Conservation (phyloP, 2,888 invertebrate genomes). For the Biston betularia region DNA sequence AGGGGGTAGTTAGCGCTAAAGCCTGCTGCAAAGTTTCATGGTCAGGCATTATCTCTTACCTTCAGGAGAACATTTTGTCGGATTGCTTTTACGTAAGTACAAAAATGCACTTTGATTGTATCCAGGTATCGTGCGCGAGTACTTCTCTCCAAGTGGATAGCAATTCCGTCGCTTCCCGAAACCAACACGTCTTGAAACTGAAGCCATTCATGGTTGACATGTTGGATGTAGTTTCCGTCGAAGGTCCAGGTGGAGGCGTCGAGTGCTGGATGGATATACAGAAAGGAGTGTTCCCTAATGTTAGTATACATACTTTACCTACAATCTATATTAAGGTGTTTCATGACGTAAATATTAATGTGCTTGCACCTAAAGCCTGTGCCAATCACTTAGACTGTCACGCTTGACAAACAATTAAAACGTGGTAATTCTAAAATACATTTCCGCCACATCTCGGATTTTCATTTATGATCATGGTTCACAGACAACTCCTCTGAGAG, state of each 20-base stretch:
- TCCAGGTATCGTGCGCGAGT: constrained; percentile 77
- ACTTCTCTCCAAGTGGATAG: constrained; percentile 70
- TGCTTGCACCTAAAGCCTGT: too few relatives aligned
- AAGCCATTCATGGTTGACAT: constrained; percentile 90
- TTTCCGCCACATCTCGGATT: too few relatives aligned
- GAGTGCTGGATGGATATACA: constrained; percentile 93
- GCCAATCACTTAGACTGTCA: too few relatives aligned
- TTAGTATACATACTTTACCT: constrained; percentile 59
- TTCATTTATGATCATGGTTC: constrained; percentile 24
- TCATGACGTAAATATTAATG: too few relatives aligned
- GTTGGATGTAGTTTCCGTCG: constrained; percentile 89
- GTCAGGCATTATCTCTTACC: too few relatives aligned
- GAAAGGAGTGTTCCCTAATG: constrained; percentile 89
- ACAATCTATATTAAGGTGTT: not conserved
- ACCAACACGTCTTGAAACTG: constrained; percentile 76
- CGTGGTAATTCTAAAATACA: too few relatives aligned
- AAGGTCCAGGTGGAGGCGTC: constrained; percentile 87
- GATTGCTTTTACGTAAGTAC: too few relatives aligned
- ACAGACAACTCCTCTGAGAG: constrained; percentile 87
- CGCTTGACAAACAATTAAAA: too few relatives aligned
- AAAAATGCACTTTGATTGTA: constrained; percentile 2
- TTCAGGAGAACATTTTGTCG: too few relatives aligned
- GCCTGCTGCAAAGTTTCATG: too few relatives aligned
- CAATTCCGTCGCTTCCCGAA: constrained; percentile 52
- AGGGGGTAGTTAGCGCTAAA: too few relatives aligned